Percentiles rank a stretch among this genome's conserved stretches.
phyloP scores from a whole-genome alignment of 2,888 invertebrate genomes.

The Drosophila quinaria region DNA sequence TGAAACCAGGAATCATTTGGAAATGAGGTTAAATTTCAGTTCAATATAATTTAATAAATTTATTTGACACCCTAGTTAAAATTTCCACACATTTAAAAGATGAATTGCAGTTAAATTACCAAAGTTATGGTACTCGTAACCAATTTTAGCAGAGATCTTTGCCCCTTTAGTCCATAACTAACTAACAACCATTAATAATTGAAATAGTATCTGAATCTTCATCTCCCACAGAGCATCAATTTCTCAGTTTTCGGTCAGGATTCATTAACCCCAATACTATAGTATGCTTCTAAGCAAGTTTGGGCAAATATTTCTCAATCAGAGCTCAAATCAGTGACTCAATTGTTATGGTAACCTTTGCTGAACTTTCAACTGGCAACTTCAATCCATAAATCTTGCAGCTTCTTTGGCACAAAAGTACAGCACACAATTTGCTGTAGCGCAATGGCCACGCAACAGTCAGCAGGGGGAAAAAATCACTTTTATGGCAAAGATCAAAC shows the following conservation, averaged over 20 bases:
- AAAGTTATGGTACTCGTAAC: not conserved
- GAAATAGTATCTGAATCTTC: slow-evolving; percentile 20
- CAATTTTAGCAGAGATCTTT: slow-evolving; percentile 4
- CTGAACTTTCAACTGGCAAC: slow-evolving; percentile 44
- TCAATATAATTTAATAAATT: no score
- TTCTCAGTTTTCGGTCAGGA: slow-evolving; percentile 10
- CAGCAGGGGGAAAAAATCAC: slow-evolving; percentile 70
- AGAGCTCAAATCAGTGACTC: slow-evolving; percentile 34
- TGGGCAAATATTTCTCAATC: slow-evolving; percentile 32
- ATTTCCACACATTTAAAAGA: no score
- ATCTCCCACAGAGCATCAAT: slow-evolving; percentile 31
- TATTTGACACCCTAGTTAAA: no score
- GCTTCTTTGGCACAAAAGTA: slow-evolving; percentile 63
- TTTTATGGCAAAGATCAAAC: slow-evolving; percentile 80
- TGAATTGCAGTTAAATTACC: not conserved
- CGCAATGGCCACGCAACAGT: slow-evolving; percentile 72
- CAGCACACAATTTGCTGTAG: slow-evolving; percentile 73
- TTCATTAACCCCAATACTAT: slow-evolving; percentile 45
- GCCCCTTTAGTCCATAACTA: not conserved
- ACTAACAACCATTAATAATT: slow-evolving; percentile 26
- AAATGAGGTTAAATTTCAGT: no score
- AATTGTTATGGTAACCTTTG: slow-evolving; percentile 46
- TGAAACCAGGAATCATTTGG: not conserved
- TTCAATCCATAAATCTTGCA: slow-evolving; percentile 53
- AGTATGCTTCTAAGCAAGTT: slow-evolving; percentile 5